Conservation (phyloP, 2,888 invertebrate species). For the Erynnis tages region DNA sequence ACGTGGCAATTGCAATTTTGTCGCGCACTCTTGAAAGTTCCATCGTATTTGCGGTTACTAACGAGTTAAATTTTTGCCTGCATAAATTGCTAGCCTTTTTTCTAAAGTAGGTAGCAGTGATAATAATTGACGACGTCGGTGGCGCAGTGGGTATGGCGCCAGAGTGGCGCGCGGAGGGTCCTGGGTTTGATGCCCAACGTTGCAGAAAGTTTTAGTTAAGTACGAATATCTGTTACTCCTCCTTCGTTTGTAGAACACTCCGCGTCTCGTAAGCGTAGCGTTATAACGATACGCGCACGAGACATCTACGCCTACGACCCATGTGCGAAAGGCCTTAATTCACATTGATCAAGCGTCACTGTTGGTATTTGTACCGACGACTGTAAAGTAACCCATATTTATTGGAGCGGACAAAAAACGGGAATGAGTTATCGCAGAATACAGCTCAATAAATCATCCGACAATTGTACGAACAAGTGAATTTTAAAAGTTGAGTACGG, state of each 20-base stretch:
- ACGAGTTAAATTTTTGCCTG: conserved; percentile 7
- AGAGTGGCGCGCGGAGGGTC: too few relatives aligned
- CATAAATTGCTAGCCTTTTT: too few relatives aligned
- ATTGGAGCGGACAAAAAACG: conserved; percentile 22
- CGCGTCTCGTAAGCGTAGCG: too few relatives aligned
- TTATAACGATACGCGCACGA: too few relatives aligned
- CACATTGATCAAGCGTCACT: conserved; percentile 15
- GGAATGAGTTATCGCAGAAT: conserved; percentile 24
- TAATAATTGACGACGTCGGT: background rate
- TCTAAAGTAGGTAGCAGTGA: too few relatives aligned
- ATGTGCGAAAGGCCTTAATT: too few relatives aligned
- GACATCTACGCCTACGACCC: too few relatives aligned
- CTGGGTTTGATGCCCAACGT: too few relatives aligned
- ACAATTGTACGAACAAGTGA: conserved; percentile 20
- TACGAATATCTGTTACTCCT: too few relatives aligned
- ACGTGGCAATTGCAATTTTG: conserved; percentile 20
- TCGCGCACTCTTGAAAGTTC: conserved; percentile 5
- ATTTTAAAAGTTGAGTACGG: conserved; percentile 16
- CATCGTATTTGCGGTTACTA: conserved; percentile 2
- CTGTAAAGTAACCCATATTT: conserved; percentile 23
- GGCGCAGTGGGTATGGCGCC: too few relatives aligned
- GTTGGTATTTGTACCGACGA: conserved; percentile 6
- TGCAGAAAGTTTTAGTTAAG: too few relatives aligned
- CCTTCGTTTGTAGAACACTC: too few relatives aligned
- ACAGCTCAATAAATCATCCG: conserved; percentile 21